Evolutionary conservation across 2,888 invertebrate genomes (phyloP).

Genomic region (Elmis aenea): DNA sequence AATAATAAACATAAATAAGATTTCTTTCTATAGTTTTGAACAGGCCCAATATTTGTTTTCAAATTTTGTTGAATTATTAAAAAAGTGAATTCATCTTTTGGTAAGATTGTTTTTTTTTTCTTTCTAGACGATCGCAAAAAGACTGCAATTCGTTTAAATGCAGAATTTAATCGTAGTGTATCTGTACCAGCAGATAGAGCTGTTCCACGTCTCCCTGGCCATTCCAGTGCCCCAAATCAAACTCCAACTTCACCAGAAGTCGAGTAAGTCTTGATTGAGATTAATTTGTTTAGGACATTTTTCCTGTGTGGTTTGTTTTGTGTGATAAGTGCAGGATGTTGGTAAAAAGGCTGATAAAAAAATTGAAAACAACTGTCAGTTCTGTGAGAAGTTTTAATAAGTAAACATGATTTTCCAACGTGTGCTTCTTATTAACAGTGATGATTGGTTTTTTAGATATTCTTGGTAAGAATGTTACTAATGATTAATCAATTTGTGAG

Average conservation of each 20-base stretch:
- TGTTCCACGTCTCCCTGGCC: constrained; percentile 50
- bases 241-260: constrained; percentile 65
- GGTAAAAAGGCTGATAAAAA: constrained; percentile 22
- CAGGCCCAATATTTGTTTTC: no score
- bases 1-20: no score
- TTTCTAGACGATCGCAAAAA: constrained; percentile 67
- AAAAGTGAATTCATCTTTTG: neutral
- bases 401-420: constrained; percentile 32
- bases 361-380: constrained; percentile 19
- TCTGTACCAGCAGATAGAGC: constrained; percentile 81
- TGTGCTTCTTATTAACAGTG: constrained; percentile 32
- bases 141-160: constrained; percentile 56
- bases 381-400: constrained; percentile 10
- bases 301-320: constrained; percentile 18
- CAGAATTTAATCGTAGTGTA: constrained; percentile 81
- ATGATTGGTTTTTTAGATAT: constrained; percentile 38
- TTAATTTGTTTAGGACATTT: neutral
- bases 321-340: constrained; percentile 22
- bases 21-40: no score
- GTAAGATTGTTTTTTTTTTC: constrained; percentile 3
- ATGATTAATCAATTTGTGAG: neutral
- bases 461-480: constrained; percentile 28
- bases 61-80: no score
- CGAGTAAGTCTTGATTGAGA: constrained; percentile 53
- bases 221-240: constrained; percentile 53